phyloP scores from a whole-genome alignment of 2,888 invertebrate species.

The Spatulosminthurus flaviceps region DNA sequence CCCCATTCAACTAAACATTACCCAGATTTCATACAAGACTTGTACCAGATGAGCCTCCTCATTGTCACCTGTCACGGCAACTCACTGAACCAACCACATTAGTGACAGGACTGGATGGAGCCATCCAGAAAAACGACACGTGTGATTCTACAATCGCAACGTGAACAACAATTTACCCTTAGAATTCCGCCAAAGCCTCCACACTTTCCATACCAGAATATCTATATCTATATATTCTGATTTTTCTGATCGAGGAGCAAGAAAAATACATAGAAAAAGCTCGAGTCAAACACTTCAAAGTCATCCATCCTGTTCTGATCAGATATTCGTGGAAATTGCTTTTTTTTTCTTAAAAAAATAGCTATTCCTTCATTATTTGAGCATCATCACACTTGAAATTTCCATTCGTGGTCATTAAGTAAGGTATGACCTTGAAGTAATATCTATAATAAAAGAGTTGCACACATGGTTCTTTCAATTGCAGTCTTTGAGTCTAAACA shows the following conservation, averaged over 20 bases:
- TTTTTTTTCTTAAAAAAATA: too few relatives aligned
- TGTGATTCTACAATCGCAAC: neutral
- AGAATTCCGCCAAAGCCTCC: neutral
- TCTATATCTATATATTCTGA: too few relatives aligned
- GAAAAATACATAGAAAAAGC: neutral
- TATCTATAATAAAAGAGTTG: neutral
- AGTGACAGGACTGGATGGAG: constrained; percentile 6
- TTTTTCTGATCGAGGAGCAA: too few relatives aligned
- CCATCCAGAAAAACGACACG: neutral
- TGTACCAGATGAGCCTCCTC: neutral
- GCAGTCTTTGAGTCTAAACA: too few relatives aligned
- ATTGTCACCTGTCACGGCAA: constrained; percentile 1
- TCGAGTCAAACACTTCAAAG: neutral
- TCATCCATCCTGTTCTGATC: neutral
- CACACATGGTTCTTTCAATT: neutral
- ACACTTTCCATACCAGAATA: too few relatives aligned
- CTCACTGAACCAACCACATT: neutral
- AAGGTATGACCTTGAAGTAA: constrained; percentile 11
- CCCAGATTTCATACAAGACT: neutral
- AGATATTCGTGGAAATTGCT: neutral
- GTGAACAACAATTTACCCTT: neutral
- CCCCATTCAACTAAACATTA: neutral
- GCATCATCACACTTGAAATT: neutral
- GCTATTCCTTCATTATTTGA: neutral
- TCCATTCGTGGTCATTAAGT: neutral